Evolutionary conservation across 2,113 vertebrate genomes (phyloP), one percentile per base, ranked within the genome.

Genomic region (Tetrao urogallus): DNA sequence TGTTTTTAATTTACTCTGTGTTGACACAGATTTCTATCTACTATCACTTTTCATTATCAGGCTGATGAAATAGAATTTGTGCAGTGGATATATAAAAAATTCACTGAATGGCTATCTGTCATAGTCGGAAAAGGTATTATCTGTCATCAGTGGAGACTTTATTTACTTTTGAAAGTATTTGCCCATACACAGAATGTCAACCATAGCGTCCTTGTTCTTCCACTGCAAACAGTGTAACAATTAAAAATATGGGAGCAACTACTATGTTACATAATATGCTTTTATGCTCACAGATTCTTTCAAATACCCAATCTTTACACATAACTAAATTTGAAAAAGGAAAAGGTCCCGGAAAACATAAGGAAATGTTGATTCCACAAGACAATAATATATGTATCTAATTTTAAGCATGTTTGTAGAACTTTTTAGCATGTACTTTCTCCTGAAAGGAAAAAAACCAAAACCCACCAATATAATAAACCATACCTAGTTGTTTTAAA

Each of bases 1-100:
- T 47, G 84, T 97, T 98, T 98, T 98, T 98, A 98, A 98, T 98
- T 98, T 98, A 98, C 95, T 98, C 98, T 97, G 88, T 98, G 97
- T 98, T 98, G 97, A 98, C 97, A 98, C 93, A 98, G 98, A 98
- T 98, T 92, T 82, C 92, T 98, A 98, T 98, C 98, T 98, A 86
- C 96, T 98, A 98, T 98, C 98, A 91, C 96, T 97, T 97, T 97
- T 95, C 86, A 93, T 98, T 98, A 98, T 98, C 98, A 32, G 92
- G 52, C 78, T 94, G 96, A 98, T 13, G 36, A 98, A 98, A 98
- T 98, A 94, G 97, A 97, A 97, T 98, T 98, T 98, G 95, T 96
- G 86, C 65, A 90, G 93, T 77, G 91, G 85, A 95, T 97, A 96
- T 97, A 96, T 66, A 97, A 96, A 97, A 96, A 97, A 97, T 97